Percentiles rank a stretch among this genome's conserved stretches.
These are phyloP conservation scores for Brassicogethes aeneus DNA, from an alignment of 2,888 invertebrate species.

Conservation along the genomic window DNA sequence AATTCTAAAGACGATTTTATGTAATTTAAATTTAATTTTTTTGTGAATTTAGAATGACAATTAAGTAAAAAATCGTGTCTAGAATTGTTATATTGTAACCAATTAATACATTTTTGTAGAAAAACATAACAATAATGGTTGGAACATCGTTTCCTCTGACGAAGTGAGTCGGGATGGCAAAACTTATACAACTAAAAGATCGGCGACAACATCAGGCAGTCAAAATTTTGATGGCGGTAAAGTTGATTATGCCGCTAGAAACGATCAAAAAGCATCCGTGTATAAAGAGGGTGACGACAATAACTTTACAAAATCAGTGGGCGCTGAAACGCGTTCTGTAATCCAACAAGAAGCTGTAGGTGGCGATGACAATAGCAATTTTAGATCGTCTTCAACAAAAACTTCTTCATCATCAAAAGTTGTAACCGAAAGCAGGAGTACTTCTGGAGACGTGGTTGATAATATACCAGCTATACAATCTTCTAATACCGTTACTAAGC, in stretches of 20 bases:
- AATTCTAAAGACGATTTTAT: too few species aligned
- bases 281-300: slow-evolving; percentile 47
- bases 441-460: slow-evolving; percentile 14
- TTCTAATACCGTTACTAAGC: not conserved
- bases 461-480: slow-evolving; percentile 8
- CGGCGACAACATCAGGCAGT: slow-evolving; percentile 56
- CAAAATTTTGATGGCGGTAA: slow-evolving; percentile 56
- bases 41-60: too few species aligned
- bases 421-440: slow-evolving; percentile 26
- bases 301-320: slow-evolving; percentile 44
- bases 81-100: too few species aligned
- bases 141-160: slow-evolving; percentile 58
- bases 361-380: slow-evolving; percentile 44
- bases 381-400: slow-evolving; percentile 32
- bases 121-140: slow-evolving; percentile 48
- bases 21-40: too few species aligned
- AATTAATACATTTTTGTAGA: slow-evolving; percentile 16
- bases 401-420: slow-evolving; percentile 31
- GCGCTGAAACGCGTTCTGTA: slow-evolving; percentile 41
- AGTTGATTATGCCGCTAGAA: slow-evolving; percentile 54
- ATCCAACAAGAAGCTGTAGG: slow-evolving; percentile 45
- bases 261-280: slow-evolving; percentile 50
- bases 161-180: slow-evolving; percentile 56
- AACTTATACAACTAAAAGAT: slow-evolving; percentile 49
- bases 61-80: too few species aligned